Evolutionary conservation across 2,888 invertebrate species (phyloP).

Genomic region (Tuberolachnus salignus): DNA sequence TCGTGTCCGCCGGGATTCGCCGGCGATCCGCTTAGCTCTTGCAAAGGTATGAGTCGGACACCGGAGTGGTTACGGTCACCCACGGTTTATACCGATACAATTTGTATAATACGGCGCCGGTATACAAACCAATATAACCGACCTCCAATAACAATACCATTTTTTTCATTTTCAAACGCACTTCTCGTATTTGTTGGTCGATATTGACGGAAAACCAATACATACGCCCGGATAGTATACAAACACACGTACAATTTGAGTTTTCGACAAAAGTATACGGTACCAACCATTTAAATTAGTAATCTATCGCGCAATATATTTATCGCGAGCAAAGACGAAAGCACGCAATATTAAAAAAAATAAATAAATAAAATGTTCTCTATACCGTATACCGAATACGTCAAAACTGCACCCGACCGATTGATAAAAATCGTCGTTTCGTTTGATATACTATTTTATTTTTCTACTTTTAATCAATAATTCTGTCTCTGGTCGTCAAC

Average conservation of each 20-base stretch:
- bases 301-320: not conserved
- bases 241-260: slow-evolving; percentile 2
- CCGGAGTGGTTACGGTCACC: not conserved
- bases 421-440: not conserved
- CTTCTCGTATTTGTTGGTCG: slow-evolving; percentile 12
- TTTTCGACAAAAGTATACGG: slow-evolving; percentile 43
- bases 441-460: not conserved
- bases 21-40: slow-evolving; percentile 77
- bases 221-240: too few species aligned
- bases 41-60: slow-evolving; percentile 69
- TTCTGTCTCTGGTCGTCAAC: not conserved
- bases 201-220: not conserved
- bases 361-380: too few species aligned
- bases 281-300: not conserved
- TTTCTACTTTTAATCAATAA: not conserved
- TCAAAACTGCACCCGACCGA: slow-evolving; percentile 25
- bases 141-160: not conserved
- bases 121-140: not conserved
- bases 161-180: not conserved
- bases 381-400: slow-evolving; percentile 35
- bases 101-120: not conserved
- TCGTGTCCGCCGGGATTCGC: slow-evolving; percentile 81
- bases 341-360: too few species aligned
- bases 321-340: too few species aligned
- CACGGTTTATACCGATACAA: too few species aligned